Evolutionary conservation across 2,113 vertebrate species (phyloP).

Genomic region (Excalfactoria chinensis): DNA sequence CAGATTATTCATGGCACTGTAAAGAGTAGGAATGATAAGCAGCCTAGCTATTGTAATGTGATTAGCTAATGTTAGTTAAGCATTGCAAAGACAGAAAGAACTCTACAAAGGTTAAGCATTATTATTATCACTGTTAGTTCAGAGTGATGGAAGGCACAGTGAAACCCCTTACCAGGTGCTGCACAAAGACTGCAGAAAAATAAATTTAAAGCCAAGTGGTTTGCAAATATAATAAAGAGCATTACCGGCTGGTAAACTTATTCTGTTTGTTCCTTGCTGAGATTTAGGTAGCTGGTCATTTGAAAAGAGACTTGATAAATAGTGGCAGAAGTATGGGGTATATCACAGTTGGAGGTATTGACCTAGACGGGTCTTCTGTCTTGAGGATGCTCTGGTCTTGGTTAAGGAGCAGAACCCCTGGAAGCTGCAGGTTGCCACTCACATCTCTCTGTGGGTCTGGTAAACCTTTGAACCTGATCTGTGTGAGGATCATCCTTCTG

Average conservation of each 20-base stretch:
- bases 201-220: slow-evolving; percentile 18
- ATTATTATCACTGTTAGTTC: slow-evolving; percentile 41
- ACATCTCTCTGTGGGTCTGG: background rate
- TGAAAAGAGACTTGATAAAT: background rate
- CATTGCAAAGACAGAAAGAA: slow-evolving; percentile 21
- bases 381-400: rapidly evolving
- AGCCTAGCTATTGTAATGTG: slow-evolving; percentile 31
- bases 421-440: background rate
- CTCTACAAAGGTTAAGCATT: slow-evolving; percentile 42
- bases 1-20: slow-evolving; percentile 49
- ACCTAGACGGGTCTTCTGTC: background rate
- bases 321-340: background rate
- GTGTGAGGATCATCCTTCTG: background rate
- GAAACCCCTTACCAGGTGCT: background rate
- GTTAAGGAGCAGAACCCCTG: background rate
- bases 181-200: slow-evolving; percentile 15
- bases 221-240: slow-evolving; percentile 1
- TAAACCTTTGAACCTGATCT: background rate
- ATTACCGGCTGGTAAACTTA: background rate
- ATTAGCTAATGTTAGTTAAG: slow-evolving; percentile 53
- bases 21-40: slow-evolving; percentile 52
- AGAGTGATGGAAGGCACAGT: slow-evolving; percentile 4
- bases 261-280: slow-evolving; percentile 5
- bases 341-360: background rate
- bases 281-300: background rate